Evolutionary conservation across 2,888 invertebrate species (phyloP), one percentile per base, ranked within the genome.

Genomic region (Apotomis turbidana): DNA sequence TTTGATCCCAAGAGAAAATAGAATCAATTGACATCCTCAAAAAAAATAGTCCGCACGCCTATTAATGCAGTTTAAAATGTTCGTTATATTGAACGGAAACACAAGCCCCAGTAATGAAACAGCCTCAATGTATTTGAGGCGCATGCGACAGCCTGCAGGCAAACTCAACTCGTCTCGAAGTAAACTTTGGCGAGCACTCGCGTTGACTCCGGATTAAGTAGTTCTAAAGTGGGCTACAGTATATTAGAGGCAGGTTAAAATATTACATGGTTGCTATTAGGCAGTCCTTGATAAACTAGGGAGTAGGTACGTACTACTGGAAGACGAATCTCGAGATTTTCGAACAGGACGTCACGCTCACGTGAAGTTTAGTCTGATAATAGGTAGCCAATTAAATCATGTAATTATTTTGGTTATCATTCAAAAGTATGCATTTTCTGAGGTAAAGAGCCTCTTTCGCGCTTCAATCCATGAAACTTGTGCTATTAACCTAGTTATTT

Each of bases 161-260:
- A 70, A 67, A 57, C 70, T 59, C 51, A 46, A 58, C 63, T 70
- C 49, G 69, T 57, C 52, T 44, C 51, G 52, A 60, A 68, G 60
- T 59, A 70, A 70, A 70, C 63, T 70, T 63, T 58, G 58, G 64
- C 70, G 58, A 52, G 70, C 63, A 52, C 70, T 52, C 52, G 12
- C 57, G 63, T 70, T 64, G 70, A 64, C 70, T 70, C 12, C 15
- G 27, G 70, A 52, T 51, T 69, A 69, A 64, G 63, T 70, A 68
- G 44, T 69, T 69, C n/a, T 52, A 52, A 58, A 70, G 63, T 63
- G 63, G 51, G 41, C 57, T 38, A n/a, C 63, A 49, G 41, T 57
- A 63, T 58, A 70, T 70, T 63, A 63, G 57, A 58, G 49, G 57
- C 38, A 15, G 51, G 63, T 58, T 51, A 46, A 70, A 38, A 63